Conservation (phyloP, 1,140 invertebrate species). For the Drosophila bocqueti region DNA sequence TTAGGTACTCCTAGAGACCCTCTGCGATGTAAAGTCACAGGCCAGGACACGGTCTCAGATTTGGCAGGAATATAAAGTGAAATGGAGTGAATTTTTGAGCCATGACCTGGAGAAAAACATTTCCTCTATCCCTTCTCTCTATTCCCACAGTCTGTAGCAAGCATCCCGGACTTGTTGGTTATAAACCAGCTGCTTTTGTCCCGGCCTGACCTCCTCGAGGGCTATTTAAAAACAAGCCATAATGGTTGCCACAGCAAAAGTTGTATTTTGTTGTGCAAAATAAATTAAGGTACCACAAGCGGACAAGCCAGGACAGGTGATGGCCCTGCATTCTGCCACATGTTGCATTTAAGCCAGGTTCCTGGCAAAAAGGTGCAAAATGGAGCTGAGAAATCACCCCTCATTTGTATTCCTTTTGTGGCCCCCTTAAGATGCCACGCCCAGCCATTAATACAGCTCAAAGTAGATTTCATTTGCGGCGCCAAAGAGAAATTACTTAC, state of each 20-base stretch:
- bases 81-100: not conserved
- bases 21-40: not conserved
- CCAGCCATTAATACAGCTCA: conserved; percentile 53
- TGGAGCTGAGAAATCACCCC: conserved; percentile 51
- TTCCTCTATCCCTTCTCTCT: not conserved
- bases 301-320: not conserved
- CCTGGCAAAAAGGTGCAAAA: conserved; percentile 1
- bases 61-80: conserved; percentile 7
- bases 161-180: conserved; percentile 1
- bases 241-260: conserved; percentile 39
- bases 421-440: conserved; percentile 18
- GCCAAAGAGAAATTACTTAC: conserved; percentile 18
- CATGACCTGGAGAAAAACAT: conserved; percentile 1
- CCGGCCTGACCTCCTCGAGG: not conserved
- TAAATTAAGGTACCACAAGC: conserved; percentile 37
- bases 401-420: conserved; percentile 72
- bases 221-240: conserved; percentile 24
- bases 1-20: not conserved
- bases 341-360: conserved; percentile 15
- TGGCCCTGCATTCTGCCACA: not conserved
- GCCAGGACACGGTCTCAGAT: not conserved
- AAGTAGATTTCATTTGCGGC: conserved; percentile 40
- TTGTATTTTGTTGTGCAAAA: conserved; percentile 22
- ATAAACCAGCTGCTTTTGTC: not conserved
- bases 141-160: not conserved